Evolutionary conservation across 2,888 invertebrate species (phyloP).

Genomic region (Aporophyla nigra): DNA sequence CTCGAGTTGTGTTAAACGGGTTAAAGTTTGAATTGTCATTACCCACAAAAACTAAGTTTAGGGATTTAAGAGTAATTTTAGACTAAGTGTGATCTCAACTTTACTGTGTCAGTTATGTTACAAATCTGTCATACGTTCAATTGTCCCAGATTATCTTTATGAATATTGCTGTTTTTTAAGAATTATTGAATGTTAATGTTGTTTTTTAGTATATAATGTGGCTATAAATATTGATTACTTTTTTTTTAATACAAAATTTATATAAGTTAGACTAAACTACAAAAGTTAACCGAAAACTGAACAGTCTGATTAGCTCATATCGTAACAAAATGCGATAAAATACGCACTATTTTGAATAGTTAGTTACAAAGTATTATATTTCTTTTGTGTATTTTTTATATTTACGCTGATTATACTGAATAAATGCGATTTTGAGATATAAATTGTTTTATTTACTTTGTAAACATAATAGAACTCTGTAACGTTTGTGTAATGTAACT

Average conservation of each 20-base stretch:
- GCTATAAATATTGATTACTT: neutral
- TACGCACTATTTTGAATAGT: constrained; percentile 3
- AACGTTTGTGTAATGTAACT: constrained; percentile 25
- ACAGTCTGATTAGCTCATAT: neutral
- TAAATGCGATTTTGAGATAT: constrained; percentile 11
- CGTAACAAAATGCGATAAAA: constrained; percentile 10
- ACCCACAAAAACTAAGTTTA: neutral
- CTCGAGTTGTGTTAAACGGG: constrained; percentile 12
- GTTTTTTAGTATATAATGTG: constrained; percentile 12
- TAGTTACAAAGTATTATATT: constrained; percentile 1
- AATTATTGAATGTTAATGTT: constrained; percentile 6
- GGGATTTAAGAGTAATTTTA: constrained; percentile 10
- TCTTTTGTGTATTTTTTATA: constrained; percentile 5
- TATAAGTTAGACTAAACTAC: constrained; percentile 1
- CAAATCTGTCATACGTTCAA: constrained; percentile 15
- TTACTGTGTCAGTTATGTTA: constrained; percentile 32
- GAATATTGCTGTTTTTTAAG: constrained; percentile 5
- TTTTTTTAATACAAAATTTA: constrained; percentile 1
- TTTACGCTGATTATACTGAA: constrained; percentile 4
- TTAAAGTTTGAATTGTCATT: constrained; percentile 15
- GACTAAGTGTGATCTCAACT: constrained; percentile 26
- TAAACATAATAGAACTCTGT: constrained; percentile 9
- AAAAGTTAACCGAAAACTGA: constrained; percentile 10
- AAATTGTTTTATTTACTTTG: constrained; percentile 5
- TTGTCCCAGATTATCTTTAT: constrained; percentile 16